Conservation (phyloP, 1,140 invertebrate genomes). For the Rhizoglyphus robini region DNA sequence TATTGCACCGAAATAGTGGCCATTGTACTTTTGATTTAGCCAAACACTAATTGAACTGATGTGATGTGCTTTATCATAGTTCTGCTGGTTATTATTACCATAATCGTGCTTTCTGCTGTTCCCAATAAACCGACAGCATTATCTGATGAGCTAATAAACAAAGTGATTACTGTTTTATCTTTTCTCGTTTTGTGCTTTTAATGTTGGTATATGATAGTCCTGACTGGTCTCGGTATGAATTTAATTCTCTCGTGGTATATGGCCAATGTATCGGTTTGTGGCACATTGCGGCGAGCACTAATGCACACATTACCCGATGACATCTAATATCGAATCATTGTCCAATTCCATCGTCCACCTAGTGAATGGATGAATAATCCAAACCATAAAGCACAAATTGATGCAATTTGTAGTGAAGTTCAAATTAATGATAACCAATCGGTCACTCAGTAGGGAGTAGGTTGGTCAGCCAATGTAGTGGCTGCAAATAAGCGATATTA, state of each 20-base stretch:
- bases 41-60: too few species aligned
- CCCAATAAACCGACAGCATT: slow-evolving; percentile 5
- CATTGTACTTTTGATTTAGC: too few species aligned
- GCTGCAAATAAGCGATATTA: slow-evolving; percentile 3
- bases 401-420: not conserved
- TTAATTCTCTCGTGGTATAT: too few species aligned
- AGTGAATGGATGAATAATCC: not conserved
- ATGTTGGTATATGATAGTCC: too few species aligned
- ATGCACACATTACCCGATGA: not conserved
- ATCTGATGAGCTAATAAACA: too few species aligned
- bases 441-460: not conserved
- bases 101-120: slow-evolving; percentile 29
- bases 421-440: not conserved
- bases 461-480: not conserved
- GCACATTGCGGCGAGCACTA: not conserved
- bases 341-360: too few species aligned
- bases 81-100: slow-evolving; percentile 34
- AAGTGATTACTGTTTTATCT: too few species aligned
- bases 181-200: too few species aligned
- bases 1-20: too few species aligned
- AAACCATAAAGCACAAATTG: not conserved
- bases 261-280: too few species aligned
- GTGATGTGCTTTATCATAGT: too few species aligned
- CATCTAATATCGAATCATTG: not conserved
- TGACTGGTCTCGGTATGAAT: not conserved